Base-by-base conservation (phyloP, 1,140 invertebrate genomes). In the Hormaphis cornu region DNA sequence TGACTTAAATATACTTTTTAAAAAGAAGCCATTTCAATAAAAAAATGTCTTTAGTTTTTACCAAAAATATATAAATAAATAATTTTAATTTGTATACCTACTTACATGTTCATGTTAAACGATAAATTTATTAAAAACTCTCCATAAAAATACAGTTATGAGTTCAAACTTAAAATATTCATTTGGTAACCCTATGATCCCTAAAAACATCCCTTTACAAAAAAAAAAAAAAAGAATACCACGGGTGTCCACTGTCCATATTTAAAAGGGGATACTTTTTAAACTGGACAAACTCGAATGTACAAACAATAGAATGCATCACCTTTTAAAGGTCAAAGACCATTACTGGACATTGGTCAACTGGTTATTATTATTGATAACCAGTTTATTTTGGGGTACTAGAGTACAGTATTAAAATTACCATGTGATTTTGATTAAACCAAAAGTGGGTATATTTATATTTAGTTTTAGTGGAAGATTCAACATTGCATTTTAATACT, bases 241-340 rank as follows among this genome's bases (percentile, higher is more conserved):
- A 58, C n/a, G 14, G 35, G 33, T 37, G 14, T n/a, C 7, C 12
- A n/a, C n/a, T n/a, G n/a, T n/a, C 0, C 3, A 24, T n/a, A 58
- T n/a, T n/a, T n/a, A 56, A 58, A 37, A 1, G 14, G 35, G 33
- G 54, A 16, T 24, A 6, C 24, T 40, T 58, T 40, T 9, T 16
- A 58, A 58, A 58, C 54, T 58, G 33, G 54, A 58, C 24, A 58
- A 40, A 40, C 54, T 9, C n/a, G 54, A 58, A 58, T 40, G 16
- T 24, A n/a, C n/a, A 37, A 56, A 56, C 24, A 56, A 58, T 40
- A 58, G 14, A 58, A 24, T 58, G 18, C 18, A 8, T 56, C 20
- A 56, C 52, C 10, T 40, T 58, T 40, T 24, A 58, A n/a, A 58
- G 54, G 20, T 58, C 18, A 40, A 40, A 58, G 54, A 35, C 18